These are phyloP conservation scores for Agrochola circellaris DNA, from an alignment of 2,888 invertebrate species.

Conservation along the genomic window DNA sequence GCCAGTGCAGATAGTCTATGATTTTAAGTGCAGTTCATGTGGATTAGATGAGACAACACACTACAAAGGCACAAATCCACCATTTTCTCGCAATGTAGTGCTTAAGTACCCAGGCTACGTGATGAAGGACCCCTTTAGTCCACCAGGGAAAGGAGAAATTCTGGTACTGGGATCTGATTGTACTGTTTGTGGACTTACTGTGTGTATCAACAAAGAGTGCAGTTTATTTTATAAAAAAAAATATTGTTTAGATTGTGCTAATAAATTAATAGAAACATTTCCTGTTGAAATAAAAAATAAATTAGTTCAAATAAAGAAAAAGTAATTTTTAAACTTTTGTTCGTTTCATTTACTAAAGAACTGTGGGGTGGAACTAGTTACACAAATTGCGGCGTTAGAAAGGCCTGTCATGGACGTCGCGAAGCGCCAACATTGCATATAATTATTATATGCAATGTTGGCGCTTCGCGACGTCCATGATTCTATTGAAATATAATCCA, in stretches of 20 bases:
- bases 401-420: neutral
- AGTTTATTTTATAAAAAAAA: constrained; percentile 95
- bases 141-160: constrained; percentile 94
- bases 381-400: neutral
- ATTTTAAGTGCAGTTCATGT: constrained; percentile 93
- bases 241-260: constrained; percentile 94
- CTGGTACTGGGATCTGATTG: constrained; percentile 95
- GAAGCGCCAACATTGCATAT: neutral
- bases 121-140: constrained; percentile 96
- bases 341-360: constrained; percentile 15
- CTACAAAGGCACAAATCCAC: constrained; percentile 94
- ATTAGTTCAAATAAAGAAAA: constrained; percentile 83
- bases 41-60: constrained; percentile 93
- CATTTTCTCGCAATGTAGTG: constrained; percentile 92
- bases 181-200: constrained; percentile 91
- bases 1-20: constrained; percentile 72
- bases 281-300: constrained; percentile 93
- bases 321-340: constrained; percentile 32
- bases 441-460: no score
- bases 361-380: neutral
- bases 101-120: constrained; percentile 94
- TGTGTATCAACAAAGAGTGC: constrained; percentile 94
- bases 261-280: constrained; percentile 90
- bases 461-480: no score
- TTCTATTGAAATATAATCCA: neutral